phyloP scores from a whole-genome alignment of 2,113 vertebrate species.

The Hemiscyllium ocellatum region DNA sequence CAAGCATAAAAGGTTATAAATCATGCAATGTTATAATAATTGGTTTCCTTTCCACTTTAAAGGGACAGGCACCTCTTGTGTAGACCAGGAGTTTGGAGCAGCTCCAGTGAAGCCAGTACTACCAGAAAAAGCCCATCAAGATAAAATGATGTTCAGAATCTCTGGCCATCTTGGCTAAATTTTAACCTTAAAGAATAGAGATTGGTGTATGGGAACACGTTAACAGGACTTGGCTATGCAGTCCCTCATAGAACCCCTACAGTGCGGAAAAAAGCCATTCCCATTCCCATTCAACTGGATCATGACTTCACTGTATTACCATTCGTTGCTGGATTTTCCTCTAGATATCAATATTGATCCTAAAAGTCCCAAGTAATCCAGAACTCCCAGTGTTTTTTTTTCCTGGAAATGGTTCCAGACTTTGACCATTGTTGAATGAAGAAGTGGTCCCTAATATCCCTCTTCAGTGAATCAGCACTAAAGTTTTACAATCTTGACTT shows the following conservation, averaged over 20 bases:
- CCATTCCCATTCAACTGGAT: background rate
- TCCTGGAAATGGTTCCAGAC: background rate
- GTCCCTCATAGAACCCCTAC: background rate
- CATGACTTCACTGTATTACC: background rate
- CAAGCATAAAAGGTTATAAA: slow-evolving; percentile 13
- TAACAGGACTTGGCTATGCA: background rate
- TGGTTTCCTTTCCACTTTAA: background rate
- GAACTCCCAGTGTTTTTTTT: background rate
- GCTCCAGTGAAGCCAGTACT: background rate
- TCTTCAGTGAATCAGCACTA: background rate
- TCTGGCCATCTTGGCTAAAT: background rate
- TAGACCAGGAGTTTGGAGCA: background rate
- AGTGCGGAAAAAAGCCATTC: background rate
- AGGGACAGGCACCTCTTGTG: no score
- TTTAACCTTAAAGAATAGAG: background rate
- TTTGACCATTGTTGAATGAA: background rate
- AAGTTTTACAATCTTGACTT: background rate
- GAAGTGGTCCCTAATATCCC: background rate
- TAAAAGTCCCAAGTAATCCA: no score
- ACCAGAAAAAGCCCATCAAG: background rate
- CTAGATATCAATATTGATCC: background rate
- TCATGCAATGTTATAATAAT: background rate
- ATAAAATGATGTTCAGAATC: background rate
- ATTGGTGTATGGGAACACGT: background rate
- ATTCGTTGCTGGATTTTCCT: background rate